phyloP scores from a whole-genome alignment of 2,113 vertebrate genomes.

The Excalfactoria chinensis region DNA sequence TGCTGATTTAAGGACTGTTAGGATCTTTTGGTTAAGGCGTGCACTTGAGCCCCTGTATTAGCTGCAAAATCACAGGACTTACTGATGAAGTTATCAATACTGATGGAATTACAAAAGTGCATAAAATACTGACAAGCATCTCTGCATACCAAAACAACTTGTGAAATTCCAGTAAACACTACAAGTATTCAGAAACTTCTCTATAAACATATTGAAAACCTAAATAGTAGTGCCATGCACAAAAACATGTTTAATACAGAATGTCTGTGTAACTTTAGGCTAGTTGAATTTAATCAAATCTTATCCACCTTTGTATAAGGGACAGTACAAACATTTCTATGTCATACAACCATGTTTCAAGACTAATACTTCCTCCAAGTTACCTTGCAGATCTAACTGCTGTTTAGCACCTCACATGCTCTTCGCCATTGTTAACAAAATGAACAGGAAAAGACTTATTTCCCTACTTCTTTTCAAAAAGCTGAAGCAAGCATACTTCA shows the following conservation, averaged over 20 bases:
- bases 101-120: neutral
- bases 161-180: neutral
- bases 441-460: neutral
- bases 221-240: neutral
- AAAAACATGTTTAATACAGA: neutral
- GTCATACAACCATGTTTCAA: neutral
- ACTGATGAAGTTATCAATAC: slow-evolving; percentile 12
- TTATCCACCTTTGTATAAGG: neutral
- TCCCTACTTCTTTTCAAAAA: neutral
- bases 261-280: neutral
- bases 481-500: neutral
- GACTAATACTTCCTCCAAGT: neutral
- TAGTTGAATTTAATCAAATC: neutral
- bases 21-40: neutral
- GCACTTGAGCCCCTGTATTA: neutral
- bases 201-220: neutral
- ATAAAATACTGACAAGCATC: neutral
- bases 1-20: slow-evolving; percentile 38
- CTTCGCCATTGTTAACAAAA: neutral
- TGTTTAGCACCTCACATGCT: neutral
- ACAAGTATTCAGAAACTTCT: neutral
- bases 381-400: neutral
- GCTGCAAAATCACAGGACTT: slow-evolving; percentile 19
- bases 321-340: neutral
- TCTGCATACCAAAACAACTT: neutral